Evolutionary conservation across 2,888 invertebrate genomes (phyloP).

Genomic region (Diadegma fenestrale): DNA sequence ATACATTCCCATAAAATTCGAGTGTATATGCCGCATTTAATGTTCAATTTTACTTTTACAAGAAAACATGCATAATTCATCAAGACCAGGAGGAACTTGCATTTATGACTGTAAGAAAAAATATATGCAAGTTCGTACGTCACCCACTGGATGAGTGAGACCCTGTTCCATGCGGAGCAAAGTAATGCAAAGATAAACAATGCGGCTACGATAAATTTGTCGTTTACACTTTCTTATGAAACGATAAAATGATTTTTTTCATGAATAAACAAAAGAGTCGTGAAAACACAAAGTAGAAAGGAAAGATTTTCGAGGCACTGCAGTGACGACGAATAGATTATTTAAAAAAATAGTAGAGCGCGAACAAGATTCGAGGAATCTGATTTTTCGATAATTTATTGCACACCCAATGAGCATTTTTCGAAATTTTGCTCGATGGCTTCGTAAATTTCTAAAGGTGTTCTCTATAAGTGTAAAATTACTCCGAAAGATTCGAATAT

Average conservation of each 20-base stretch:
- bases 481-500: slow-evolving; percentile 36
- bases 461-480: slow-evolving; percentile 44
- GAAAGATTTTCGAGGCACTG: slow-evolving; percentile 12
- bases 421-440: slow-evolving; percentile 47
- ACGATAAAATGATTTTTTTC: slow-evolving; percentile 42
- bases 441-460: slow-evolving; percentile 59
- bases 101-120: slow-evolving; percentile 76
- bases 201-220: slow-evolving; percentile 45
- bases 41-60: slow-evolving; percentile 2
- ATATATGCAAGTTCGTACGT: slow-evolving; percentile 49
- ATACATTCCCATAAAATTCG: neutral
- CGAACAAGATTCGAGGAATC: slow-evolving; percentile 21
- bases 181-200: slow-evolving; percentile 38
- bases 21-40: neutral
- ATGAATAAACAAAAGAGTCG: slow-evolving; percentile 25
- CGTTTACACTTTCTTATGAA: slow-evolving; percentile 35
- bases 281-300: neutral
- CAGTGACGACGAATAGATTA: slow-evolving; percentile 44
- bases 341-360: neutral
- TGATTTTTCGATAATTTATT: slow-evolving; percentile 42
- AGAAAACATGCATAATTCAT: slow-evolving; percentile 81
- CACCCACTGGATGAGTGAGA: slow-evolving; percentile 23
- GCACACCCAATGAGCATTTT: neutral
- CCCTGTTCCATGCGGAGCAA: neutral
- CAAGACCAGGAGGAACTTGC: slow-evolving; percentile 79